These are phyloP conservation scores for Apocheima hispidaria DNA, from an alignment of 2,888 invertebrate species.

Conservation along the genomic window DNA sequence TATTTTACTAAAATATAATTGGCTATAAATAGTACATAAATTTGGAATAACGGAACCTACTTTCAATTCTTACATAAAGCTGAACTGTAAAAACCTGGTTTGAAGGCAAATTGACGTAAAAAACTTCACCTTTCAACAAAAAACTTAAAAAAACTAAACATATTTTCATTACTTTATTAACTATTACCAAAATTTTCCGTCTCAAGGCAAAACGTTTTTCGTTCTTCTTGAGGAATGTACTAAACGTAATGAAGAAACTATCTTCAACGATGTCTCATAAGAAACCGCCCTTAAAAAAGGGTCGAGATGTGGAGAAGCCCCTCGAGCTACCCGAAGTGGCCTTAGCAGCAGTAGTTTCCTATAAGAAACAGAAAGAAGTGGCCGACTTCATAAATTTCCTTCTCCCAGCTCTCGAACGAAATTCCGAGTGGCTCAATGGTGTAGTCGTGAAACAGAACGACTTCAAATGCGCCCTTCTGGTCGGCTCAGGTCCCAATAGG, in stretches of 20 bases:
- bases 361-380: constrained; percentile 74
- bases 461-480: constrained; percentile 74
- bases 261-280: constrained; percentile 56
- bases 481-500: constrained; percentile 76
- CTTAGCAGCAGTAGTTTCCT: constrained; percentile 73
- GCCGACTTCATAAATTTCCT: constrained; percentile 73
- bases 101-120: background rate
- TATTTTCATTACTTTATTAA: constrained; percentile 34
- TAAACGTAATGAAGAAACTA: constrained; percentile 55
- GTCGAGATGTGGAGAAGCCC: constrained; percentile 53
- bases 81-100: background rate
- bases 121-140: background rate
- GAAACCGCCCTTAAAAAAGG: constrained; percentile 56
- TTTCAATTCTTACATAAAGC: background rate
- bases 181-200: constrained; percentile 69
- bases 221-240: constrained; percentile 58
- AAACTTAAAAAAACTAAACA: constrained; percentile 34
- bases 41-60: no score
- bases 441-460: constrained; percentile 66
- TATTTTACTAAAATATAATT: no score
- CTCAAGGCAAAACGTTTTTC: constrained; percentile 55
- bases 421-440: constrained; percentile 72
- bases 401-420: constrained; percentile 68
- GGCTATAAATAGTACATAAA: no score
- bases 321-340: constrained; percentile 70